phyloP scores from a whole-genome alignment of 2,113 vertebrate species.

The Lamprotornis superbus region DNA sequence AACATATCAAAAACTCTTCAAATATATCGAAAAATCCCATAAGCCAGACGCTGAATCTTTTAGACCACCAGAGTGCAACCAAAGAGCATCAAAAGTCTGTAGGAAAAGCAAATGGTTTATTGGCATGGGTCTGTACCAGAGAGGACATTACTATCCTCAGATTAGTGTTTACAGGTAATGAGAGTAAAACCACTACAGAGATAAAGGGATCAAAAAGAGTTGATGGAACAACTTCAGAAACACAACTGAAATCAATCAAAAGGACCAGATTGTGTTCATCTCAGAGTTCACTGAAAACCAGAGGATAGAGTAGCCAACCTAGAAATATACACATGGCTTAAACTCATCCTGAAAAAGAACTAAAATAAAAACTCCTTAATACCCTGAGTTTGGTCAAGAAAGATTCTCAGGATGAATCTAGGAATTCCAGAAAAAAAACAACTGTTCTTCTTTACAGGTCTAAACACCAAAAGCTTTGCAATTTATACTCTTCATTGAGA shows the following conservation, averaged over 20 bases:
- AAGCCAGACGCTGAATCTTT: background rate
- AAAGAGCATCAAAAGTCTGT: slow-evolving; percentile 38
- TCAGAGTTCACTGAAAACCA: background rate
- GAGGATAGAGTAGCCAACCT: background rate
- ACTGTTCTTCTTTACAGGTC: background rate
- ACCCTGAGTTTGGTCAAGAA: background rate
- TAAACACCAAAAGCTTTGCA: background rate
- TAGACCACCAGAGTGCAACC: slow-evolving; percentile 19
- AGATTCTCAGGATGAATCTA: background rate
- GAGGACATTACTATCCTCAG: background rate
- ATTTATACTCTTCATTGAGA: background rate
- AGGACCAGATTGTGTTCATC: background rate
- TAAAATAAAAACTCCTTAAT: background rate
- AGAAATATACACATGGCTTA: background rate
- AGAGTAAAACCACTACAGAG: slow-evolving; percentile 15
- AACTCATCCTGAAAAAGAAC: background rate
- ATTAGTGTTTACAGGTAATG: slow-evolving; percentile 33
- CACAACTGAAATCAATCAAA: slow-evolving; percentile 35
- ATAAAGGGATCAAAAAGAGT: slow-evolving; percentile 32
- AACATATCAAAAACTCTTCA: slow-evolving; percentile 25
- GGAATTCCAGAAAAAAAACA: background rate
- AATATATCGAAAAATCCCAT: slow-evolving; percentile 26
- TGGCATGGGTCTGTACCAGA: background rate
- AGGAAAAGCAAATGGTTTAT: slow-evolving; percentile 41
- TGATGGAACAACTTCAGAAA: slow-evolving; percentile 42